phyloP scores from a whole-genome alignment of 2,797 vertebrate species.

The Enteromius treurensis region DNA sequence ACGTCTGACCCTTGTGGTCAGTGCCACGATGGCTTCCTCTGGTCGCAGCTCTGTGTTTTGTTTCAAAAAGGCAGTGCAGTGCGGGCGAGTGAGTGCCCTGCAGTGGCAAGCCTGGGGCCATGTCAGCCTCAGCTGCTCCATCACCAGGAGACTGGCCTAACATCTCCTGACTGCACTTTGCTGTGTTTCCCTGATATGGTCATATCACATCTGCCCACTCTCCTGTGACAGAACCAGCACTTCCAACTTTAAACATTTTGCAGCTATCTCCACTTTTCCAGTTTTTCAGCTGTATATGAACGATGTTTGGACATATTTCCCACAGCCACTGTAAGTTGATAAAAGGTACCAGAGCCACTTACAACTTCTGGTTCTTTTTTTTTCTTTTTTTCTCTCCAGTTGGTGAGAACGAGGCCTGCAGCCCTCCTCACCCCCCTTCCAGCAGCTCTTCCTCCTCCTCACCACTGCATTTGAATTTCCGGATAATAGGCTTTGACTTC shows the following conservation, averaged over 20 bases:
- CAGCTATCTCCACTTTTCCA: constrained; percentile 60
- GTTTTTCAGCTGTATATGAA: constrained; percentile 70
- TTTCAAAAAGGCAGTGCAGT: constrained; percentile 93
- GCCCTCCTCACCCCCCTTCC: background rate
- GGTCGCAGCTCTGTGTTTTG: constrained; percentile 78
- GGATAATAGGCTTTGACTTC: constrained; percentile 99
- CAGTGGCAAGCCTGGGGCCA: constrained; percentile 86
- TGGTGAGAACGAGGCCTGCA: constrained; percentile 79
- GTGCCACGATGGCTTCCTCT: constrained; percentile 70
- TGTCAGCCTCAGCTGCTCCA: constrained; percentile 91
- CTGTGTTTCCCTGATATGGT: constrained; percentile 93
- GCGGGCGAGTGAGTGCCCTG: constrained; percentile 83
- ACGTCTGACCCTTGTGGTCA: constrained; percentile 70
- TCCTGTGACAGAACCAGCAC: constrained; percentile 79
- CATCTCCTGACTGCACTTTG: constrained; percentile 96
- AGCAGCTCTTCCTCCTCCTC: constrained; percentile 60
- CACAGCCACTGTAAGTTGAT: constrained; percentile 82
- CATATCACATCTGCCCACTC: constrained; percentile 92
- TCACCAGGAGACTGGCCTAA: constrained; percentile 90
- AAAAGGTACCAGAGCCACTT: constrained; percentile 89
- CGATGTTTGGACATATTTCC: constrained; percentile 87
- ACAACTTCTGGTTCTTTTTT: constrained; percentile 81
- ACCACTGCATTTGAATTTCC: constrained; percentile 90
- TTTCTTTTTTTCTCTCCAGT: constrained; percentile 63
- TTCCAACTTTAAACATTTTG: constrained; percentile 52